phyloP scores from a whole-genome alignment of 2,888 invertebrate genomes.

The Tineola bisselliella region DNA sequence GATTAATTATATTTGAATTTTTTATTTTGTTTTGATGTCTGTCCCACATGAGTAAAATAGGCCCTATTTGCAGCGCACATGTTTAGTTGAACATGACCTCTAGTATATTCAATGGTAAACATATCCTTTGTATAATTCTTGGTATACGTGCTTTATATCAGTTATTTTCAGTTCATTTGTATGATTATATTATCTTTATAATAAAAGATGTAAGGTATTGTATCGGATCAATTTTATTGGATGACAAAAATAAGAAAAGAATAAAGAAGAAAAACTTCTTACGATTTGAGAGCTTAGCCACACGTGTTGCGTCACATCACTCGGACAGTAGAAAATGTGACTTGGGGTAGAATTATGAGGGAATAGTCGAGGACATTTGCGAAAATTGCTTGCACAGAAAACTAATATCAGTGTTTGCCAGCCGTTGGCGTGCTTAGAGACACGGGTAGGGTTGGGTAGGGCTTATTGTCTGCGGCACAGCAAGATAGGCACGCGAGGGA shows the following conservation, averaged over 20 bases:
- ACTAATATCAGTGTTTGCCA: conserved; percentile 66
- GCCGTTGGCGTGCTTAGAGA: conserved; percentile 30
- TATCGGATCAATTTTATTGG: not conserved
- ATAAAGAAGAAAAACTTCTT: not conserved
- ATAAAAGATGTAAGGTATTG: not conserved
- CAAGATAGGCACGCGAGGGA: conserved; percentile 28
- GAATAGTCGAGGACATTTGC: conserved; percentile 61
- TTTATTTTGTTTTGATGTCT: too few species aligned
- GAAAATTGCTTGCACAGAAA: conserved; percentile 66
- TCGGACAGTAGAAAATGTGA: conserved; percentile 10
- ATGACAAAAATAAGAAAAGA: not conserved
- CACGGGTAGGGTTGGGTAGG: conserved; percentile 21
- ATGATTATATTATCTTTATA: not conserved
- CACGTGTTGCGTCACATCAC: not conserved
- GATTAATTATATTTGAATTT: too few species aligned
- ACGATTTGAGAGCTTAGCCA: not conserved
- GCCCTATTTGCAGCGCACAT: too few species aligned
- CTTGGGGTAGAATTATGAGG: conserved; percentile 40
- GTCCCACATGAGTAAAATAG: too few species aligned
- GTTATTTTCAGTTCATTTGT: not conserved
- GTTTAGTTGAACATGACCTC: too few species aligned
- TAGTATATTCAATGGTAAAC: too few species aligned
- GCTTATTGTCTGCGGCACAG: conserved; percentile 27
- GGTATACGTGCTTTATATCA: not conserved
- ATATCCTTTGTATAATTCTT: not conserved